phyloP scores from a whole-genome alignment of 1,140 invertebrate genomes.

The Drosophila paulistorum region DNA sequence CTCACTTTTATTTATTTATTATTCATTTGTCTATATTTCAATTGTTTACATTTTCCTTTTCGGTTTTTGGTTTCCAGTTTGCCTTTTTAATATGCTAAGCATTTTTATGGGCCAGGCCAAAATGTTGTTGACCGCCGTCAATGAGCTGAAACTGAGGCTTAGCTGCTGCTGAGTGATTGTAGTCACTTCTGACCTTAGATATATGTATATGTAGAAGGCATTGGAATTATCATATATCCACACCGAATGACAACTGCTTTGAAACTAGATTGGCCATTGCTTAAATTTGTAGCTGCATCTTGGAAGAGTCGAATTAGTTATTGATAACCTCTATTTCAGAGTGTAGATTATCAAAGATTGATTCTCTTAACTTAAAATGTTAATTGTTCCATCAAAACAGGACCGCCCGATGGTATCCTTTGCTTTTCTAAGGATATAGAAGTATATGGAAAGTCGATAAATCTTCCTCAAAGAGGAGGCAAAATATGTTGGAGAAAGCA shows the following conservation, averaged over 20 bases:
- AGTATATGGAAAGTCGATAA: background rate
- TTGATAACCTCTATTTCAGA: too few species aligned
- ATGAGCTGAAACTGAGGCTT: conserved; percentile 7
- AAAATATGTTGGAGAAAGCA: background rate
- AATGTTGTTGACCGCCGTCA: conserved; percentile 62
- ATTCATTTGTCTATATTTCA: conserved; percentile 37
- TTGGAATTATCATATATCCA: conserved; percentile 43
- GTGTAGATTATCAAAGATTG: too few species aligned
- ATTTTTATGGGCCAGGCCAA: conserved; percentile 67
- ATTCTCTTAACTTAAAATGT: too few species aligned
- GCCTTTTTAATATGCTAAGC: conserved; percentile 67
- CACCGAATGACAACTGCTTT: conserved; percentile 10
- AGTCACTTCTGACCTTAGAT: conserved; percentile 46
- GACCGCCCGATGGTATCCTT: too few species aligned
- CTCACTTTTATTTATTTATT: conserved; percentile 23
- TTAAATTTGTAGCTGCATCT: conserved; percentile 20
- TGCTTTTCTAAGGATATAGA: too few species aligned
- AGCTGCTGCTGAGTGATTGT: conserved; percentile 32
- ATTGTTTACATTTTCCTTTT: conserved; percentile 77
- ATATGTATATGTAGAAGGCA: conserved; percentile 38
- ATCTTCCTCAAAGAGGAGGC: background rate
- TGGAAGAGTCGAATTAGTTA: background rate
- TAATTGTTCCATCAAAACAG: too few species aligned
- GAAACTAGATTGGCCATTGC: background rate
- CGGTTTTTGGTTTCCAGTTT: conserved; percentile 25